Conservation (phyloP, 2,888 invertebrate species). For the Biston betularia region DNA sequence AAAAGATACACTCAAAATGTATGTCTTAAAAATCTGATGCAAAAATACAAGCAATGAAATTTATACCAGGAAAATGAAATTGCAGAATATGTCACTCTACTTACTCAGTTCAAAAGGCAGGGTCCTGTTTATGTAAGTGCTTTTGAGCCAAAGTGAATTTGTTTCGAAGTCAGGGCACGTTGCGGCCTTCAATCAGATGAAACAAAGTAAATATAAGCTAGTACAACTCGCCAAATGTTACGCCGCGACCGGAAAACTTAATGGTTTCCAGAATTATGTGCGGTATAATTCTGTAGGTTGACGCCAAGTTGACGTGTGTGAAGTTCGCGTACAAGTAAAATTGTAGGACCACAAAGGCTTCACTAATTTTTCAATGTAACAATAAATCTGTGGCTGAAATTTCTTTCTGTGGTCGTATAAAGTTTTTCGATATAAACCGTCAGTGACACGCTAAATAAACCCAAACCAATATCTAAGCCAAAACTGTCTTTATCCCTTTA, state of each 20-base stretch:
- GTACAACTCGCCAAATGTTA: constrained; percentile 34
- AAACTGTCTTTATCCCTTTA: constrained; percentile 53
- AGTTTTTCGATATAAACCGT: constrained; percentile 52
- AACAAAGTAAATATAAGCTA: constrained; percentile 44
- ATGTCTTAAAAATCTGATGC: background rate
- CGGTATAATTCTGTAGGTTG: background rate
- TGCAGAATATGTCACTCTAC: constrained; percentile 23
- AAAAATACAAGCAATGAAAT: constrained; percentile 1
- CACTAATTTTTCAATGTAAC: constrained; percentile 1
- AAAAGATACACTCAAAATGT: too few relatives aligned
- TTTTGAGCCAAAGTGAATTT: constrained; percentile 39
- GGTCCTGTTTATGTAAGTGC: constrained; percentile 28
- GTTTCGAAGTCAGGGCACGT: constrained; percentile 42
- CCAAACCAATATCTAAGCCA: constrained; percentile 48
- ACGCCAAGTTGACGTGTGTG: background rate
- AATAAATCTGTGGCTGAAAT: constrained; percentile 5
- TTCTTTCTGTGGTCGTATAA: constrained; percentile 36
- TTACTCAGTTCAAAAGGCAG: constrained; percentile 16
- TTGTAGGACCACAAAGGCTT: too few relatives aligned
- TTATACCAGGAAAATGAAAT: constrained; percentile 11
- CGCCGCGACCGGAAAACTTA: constrained; percentile 25
- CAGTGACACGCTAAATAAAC: constrained; percentile 50
- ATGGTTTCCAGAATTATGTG: constrained; percentile 33
- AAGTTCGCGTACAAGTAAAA: too few relatives aligned
- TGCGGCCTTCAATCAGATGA: constrained; percentile 45